These are phyloP conservation scores for Paramisgurnus dabryanus DNA, from an alignment of 2,113 vertebrate genomes.

Conservation along the genomic window DNA sequence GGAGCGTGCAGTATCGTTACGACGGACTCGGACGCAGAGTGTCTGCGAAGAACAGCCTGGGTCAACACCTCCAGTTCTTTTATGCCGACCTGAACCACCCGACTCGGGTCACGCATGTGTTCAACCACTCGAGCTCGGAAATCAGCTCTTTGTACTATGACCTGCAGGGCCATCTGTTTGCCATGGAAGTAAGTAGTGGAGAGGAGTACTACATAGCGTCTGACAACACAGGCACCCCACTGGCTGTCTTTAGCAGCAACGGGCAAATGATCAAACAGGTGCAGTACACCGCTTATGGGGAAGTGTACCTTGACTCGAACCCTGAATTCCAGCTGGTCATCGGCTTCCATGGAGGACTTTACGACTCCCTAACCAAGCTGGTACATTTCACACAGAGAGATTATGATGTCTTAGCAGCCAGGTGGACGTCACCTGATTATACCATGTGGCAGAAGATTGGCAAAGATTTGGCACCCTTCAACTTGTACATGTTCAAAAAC, in stretches of 20 bases:
- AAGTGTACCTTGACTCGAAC: conserved; percentile 96
- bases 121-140: conserved; percentile 98
- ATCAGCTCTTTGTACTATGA: conserved; percentile 97
- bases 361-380: conserved; percentile 92
- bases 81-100: conserved; percentile 97
- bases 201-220: conserved; percentile 97
- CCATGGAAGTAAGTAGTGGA: conserved; percentile 98
- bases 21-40: conserved; percentile 92
- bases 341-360: conserved; percentile 97
- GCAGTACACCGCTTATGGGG: conserved; percentile 96
- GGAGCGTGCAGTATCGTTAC: conserved; percentile 95
- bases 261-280: conserved; percentile 98
- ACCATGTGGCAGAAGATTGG: conserved; percentile 95
- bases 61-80: conserved; percentile 96
- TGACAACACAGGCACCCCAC: conserved; percentile 93
- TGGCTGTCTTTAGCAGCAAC: conserved; percentile 97
- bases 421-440: conserved; percentile 97
- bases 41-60: conserved; percentile 93
- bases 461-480: conserved; percentile 91
- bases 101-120: conserved; percentile 91
- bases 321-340: conserved; percentile 96
- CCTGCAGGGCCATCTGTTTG: conserved; percentile 96
- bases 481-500: conserved; percentile 98
- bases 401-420: conserved; percentile 93
- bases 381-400: conserved; percentile 98